These are phyloP conservation scores for Tetranychus truncatus DNA, from an alignment of 2,888 invertebrate genomes.

Conservation along the genomic window DNA sequence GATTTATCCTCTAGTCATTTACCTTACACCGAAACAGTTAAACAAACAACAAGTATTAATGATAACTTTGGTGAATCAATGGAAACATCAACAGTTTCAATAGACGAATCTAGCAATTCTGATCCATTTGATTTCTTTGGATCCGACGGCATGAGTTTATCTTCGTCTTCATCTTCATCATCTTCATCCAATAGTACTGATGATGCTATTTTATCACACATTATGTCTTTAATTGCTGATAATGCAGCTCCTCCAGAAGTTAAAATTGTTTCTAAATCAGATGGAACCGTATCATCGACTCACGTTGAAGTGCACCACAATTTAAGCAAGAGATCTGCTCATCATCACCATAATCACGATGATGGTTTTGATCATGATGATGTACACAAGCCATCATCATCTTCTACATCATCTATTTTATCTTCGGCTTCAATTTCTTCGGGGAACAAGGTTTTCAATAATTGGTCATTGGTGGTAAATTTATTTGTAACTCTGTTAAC, in stretches of 20 bases:
- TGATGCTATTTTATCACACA: constrained; percentile 18
- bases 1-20: neutral
- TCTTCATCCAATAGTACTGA: constrained; percentile 13
- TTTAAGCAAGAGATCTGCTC: neutral
- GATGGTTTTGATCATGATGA: neutral
- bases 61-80: neutral
- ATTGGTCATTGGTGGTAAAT: neutral
- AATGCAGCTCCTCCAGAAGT: constrained; percentile 13
- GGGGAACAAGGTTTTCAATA: neutral
- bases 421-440: neutral
- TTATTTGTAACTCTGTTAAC: neutral
- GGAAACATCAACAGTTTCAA: neutral
- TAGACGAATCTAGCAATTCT: neutral
- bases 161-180: neutral
- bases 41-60: neutral
- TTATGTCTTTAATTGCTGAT: constrained; percentile 15
- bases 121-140: neutral
- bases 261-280: constrained; percentile 3
- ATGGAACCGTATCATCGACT: constrained; percentile 6
- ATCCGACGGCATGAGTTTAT: neutral
- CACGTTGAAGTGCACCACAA: constrained; percentile 11
- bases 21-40: neutral
- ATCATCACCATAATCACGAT: constrained; percentile 41
- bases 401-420: neutral
- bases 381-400: neutral